Percentiles rank a stretch among this genome's conserved stretches.
Evolutionary conservation across 2,113 vertebrate species (phyloP).

Genomic region (Tauraco erythrolophus): DNA sequence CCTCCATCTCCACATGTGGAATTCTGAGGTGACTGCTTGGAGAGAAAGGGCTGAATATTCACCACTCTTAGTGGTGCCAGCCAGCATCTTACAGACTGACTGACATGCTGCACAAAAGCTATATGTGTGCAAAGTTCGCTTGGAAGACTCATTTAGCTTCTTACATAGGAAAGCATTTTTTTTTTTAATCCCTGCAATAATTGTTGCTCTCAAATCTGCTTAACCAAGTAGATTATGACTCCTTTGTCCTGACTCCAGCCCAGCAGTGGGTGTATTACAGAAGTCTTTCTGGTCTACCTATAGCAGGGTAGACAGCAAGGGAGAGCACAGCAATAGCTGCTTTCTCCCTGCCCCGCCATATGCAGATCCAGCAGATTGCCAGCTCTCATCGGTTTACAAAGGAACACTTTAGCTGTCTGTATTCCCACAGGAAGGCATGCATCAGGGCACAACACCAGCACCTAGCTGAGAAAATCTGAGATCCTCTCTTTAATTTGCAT

Average conservation of each 20-base stretch:
- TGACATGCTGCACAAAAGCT: not conserved
- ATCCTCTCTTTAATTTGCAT: not conserved
- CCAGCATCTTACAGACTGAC: not conserved
- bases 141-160: not conserved
- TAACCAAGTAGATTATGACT: not conserved
- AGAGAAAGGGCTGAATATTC: not conserved
- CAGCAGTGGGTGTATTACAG: not conserved
- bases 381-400: fast-evolving
- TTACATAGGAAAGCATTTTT: not conserved
- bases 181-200: not conserved
- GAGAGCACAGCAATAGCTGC: not conserved
- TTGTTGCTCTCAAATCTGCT: not conserved
- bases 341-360: fast-evolving
- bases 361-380: not conserved
- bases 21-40: not conserved
- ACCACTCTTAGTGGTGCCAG: not conserved
- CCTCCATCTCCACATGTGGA: not conserved
- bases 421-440: not conserved
- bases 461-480: not conserved
- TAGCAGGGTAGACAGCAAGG: not conserved
- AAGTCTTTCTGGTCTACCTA: not conserved
- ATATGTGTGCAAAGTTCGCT: not conserved
- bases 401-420: not conserved
- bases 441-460: not conserved
- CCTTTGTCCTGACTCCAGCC: not conserved